Base-by-base conservation (phyloP, 2,797 vertebrate species). In the Pachyuromys duprasi region DNA sequence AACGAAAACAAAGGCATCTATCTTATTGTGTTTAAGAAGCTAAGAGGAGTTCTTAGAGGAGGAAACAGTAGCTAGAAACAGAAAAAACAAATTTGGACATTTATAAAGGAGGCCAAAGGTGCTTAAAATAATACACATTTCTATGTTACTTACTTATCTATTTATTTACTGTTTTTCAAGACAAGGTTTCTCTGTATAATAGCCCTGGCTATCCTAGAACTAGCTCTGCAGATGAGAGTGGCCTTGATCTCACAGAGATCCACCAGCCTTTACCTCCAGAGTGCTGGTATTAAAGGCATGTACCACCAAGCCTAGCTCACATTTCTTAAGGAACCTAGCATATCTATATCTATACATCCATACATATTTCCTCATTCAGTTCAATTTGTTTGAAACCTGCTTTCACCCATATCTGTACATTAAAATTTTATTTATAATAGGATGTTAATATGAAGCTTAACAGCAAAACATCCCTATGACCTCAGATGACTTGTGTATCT, bases 21-120 rank as follows among this genome's bases (percentile, higher is more conserved):
- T 87, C 82, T 92, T 87, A 74, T 8, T 95, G 62, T 86, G 79
- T 94, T 95, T 93, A 79, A 86, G 90, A 94, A 45, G 17, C 81
- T 82, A 90, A 97, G 39, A 57, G 57, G 31, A 89, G 2, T 65
- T 24, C 74, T 49, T 42, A 49, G 84, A 55, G 57, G 63, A 62
- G 67, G 9, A 92, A 8, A 95, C 5, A 72, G 22, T 8, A 79
- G 22, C 69, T 12, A 33, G 87, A 96, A 88, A 92, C 5, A 92
- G 49, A 89, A 94, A 89, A 94, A 93, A 65, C 18, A 78, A 69
- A 76, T 53, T 82, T 57, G 86, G 31, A 2, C 17, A 91, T 11
- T 70, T 96, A 87, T 81, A 92, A 93, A 91, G n/a, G 2, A 96
- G 95, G 53, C 39, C 42, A 96, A 75, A 93, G 42, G 22, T 93